Base-by-base conservation (phyloP, 2,797 vertebrate genomes). In the Zenarchopterus dispar region DNA sequence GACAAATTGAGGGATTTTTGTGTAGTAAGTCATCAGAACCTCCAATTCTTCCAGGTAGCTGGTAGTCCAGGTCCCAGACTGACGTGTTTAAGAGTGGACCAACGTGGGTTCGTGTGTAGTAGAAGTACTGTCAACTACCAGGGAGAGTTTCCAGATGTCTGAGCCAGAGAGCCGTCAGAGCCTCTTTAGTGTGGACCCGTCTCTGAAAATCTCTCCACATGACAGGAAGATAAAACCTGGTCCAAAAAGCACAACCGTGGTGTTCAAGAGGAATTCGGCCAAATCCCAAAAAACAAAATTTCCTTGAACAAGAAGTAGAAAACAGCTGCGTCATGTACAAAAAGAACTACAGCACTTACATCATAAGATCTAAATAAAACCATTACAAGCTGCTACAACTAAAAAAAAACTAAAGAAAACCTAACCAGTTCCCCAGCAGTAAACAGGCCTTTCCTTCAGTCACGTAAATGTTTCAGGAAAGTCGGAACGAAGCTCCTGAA, bases 341-440 rank as follows among this genome's bases (percentile, higher is more conserved):
- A 81, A 83, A 56, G 2, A 84, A 72, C 64, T 75, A 73, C 51
- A 67, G 33, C 61, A 81, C 48, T 57, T 7, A 56, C 56, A 41
- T 72, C 23, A 67, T 28, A 7, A 28, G 28, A 6, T 60, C 26
- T 49, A 65, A 81, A 63, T 65, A n/a, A 79, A 67, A 69, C 56
- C 63, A 46, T 65, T 71, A 84, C 67, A 81, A 87, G 87, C 75
- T 52, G 62, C 70, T 78, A 84, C 31, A 73, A 36, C 71, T 75
- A 60, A 72, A 76, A n/a, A n/a, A n/a, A n/a, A n/a, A n/a, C n/a
- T n/a, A n/a, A n/a, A n/a, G n/a, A n/a, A n/a, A 67, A 28, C 13
- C n/a, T 46, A 78, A 76, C 23, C 19, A 79, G 36, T 26, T 26
- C n/a, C 23, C 54, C 46, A 28, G 48, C 56, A 52, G 22, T 46